Evolutionary conservation across 2,113 vertebrate species (phyloP).

Genomic region (Nyctibius bracteatus): DNA sequence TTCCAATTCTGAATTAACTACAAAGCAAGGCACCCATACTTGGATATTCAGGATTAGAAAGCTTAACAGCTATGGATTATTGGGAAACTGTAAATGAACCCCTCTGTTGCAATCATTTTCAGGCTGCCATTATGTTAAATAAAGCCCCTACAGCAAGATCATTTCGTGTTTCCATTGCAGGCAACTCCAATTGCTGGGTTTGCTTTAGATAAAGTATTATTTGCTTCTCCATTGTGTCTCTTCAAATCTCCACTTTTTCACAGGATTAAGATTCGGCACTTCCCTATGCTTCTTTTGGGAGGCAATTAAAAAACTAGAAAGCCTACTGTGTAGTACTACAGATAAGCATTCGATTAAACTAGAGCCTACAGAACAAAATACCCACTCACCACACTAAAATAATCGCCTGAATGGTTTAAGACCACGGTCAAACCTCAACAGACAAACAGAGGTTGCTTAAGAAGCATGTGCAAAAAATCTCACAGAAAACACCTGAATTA

Average conservation of each 20-base stretch:
- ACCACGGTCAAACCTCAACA: not conserved
- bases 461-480: not conserved
- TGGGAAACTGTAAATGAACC: conserved; percentile 34
- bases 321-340: conserved; percentile 34
- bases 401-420: conserved; percentile 43
- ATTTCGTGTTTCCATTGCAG: conserved; percentile 43
- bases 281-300: conserved; percentile 16
- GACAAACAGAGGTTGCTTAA: not conserved
- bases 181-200: conserved; percentile 33
- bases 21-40: conserved; percentile 7
- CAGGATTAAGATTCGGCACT: conserved; percentile 39
- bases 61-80: conserved; percentile 53
- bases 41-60: conserved; percentile 48
- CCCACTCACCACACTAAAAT: conserved; percentile 36
- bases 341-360: conserved; percentile 57
- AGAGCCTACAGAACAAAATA: conserved; percentile 54
- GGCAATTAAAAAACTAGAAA: conserved; percentile 35
- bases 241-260: conserved; percentile 34
- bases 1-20: conserved; percentile 22
- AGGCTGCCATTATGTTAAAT: conserved; percentile 53
- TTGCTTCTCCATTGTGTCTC: conserved; percentile 28
- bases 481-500: not conserved
- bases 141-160: conserved; percentile 53
- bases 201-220: conserved; percentile 37
- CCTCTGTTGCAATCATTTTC: conserved; percentile 36